A percentile compares a stretch with the other conserved stretches of the same genome.
These are phyloP conservation scores for Eudorcas thomsonii DNA, from an alignment of 2,113 vertebrate genomes.

Conservation along the genomic window DNA sequence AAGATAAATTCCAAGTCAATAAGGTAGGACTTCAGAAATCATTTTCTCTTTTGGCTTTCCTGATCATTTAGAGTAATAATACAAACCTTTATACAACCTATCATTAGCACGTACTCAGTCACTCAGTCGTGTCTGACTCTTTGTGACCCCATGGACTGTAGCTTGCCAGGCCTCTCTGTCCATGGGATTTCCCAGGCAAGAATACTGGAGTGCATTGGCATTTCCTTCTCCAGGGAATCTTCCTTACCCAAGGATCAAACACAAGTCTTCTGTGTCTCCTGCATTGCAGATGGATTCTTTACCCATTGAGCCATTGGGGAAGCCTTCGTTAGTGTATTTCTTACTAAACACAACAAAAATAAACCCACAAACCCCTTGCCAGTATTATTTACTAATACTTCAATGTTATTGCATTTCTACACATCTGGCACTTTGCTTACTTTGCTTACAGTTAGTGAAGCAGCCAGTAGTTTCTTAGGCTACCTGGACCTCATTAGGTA, in stretches of 20 bases:
- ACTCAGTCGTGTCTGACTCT: neutral
- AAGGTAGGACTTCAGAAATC: neutral
- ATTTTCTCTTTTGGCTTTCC: neutral
- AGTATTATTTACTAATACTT: neutral
- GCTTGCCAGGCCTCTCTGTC: neutral
- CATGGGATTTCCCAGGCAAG: neutral
- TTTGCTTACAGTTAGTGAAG: slow-evolving; percentile 18
- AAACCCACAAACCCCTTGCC: neutral
- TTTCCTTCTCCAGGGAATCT: neutral
- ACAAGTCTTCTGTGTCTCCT: neutral
- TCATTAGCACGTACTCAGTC: neutral
- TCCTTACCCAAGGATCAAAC: neutral
- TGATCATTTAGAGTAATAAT: neutral
- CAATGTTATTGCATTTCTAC: neutral
- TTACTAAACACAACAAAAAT: neutral
- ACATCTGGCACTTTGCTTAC: neutral
- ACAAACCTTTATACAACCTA: neutral
- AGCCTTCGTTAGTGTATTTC: neutral
- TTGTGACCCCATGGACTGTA: neutral
- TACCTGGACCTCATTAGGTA: neutral
- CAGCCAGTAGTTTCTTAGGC: neutral
- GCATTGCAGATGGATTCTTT: neutral
- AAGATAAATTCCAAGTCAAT: neutral
- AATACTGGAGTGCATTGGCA: neutral
- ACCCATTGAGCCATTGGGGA: neutral